Evolutionary conservation across 2,888 invertebrate genomes (phyloP), one percentile per base, ranked within the genome.

Genomic region (Hartigia nigra): DNA sequence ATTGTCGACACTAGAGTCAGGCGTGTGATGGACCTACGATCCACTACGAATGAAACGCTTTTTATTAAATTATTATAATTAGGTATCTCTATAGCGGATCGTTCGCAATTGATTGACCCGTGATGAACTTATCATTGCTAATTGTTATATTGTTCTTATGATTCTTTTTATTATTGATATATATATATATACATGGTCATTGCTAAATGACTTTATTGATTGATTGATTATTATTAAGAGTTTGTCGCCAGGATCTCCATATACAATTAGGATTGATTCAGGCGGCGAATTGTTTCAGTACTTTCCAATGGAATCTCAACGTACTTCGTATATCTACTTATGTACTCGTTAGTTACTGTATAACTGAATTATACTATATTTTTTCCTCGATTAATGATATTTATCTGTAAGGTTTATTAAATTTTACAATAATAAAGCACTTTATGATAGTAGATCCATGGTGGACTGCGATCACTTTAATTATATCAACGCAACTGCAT

Each of bases 341-440:
- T 81, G 77, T 82, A 84, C 82, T 82, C 82, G 81, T 86, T 83
- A 84, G 81, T 84, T 82, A 83, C 78, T 84, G 83, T 77, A n/a
- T 69, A 69, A 86, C 82, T 82, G 78, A 82, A 84, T 80, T 78
- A 82, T 82, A 82, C 83, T 87, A 86, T 86, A 74, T 79, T 86
- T 79, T 86, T 85, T 85, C 84, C 84, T 86, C 81, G 75, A 86
- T 84, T 84, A 82, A 84, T 80, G 79, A 85, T 74, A 35, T 79
- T 80, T 82, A 84, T 85, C 86, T 87, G 85, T 88, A 86, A 85
- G 85, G 83, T 87, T 87, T 87, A 87, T 86, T 85, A 84, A 87
- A 88, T 87, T 89, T 88, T 86, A 88, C 84, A 86, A 88, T 84
- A 89, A 88, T 88, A 88, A 89, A 89, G 86, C 87, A 88, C 87